These are phyloP conservation scores for Pao palembangensis DNA, from an alignment of 2,113 vertebrate genomes.

Conservation along the genomic window DNA sequence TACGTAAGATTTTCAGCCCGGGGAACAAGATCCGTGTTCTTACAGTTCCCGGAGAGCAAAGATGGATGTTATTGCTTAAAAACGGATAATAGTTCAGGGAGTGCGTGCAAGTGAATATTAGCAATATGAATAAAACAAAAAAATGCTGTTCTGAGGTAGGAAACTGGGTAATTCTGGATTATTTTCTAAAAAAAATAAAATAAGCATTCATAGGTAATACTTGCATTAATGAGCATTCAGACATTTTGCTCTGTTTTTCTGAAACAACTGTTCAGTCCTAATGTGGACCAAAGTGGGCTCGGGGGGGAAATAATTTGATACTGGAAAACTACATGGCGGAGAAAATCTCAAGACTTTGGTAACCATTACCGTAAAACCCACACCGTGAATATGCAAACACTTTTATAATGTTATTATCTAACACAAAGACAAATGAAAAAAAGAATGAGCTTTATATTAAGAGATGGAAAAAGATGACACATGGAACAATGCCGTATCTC, in stretches of 20 bases:
- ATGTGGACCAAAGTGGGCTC: conserved; percentile 5
- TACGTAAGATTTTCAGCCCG: background rate
- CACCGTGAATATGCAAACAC: conserved; percentile 31
- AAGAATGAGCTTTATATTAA: conserved; percentile 21
- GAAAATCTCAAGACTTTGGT: conserved; percentile 30
- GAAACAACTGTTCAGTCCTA: conserved; percentile 21
- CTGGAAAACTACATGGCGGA: background rate
- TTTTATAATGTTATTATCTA: background rate
- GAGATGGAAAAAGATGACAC: conserved; percentile 8
- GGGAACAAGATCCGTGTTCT: conserved; percentile 19
- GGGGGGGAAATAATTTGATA: conserved; percentile 3
- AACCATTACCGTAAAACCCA: conserved; percentile 17
- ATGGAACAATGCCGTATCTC: conserved; percentile 8
- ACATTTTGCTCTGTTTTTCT: conserved; percentile 24
- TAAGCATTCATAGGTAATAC: background rate
- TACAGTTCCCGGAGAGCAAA: conserved; percentile 18
- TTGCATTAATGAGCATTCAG: conserved; percentile 3
- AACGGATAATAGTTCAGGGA: conserved; percentile 9
- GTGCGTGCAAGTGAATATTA: background rate
- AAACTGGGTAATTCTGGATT: conserved; percentile 21
- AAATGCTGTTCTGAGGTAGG: conserved; percentile 48
- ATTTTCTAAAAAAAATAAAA: conserved; percentile 6
- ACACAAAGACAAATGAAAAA: conserved; percentile 13
- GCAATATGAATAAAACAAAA: conserved; percentile 8
- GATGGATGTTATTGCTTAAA: conserved; percentile 34